These are phyloP conservation scores for Sinocyclocheilus anshuiensis DNA, from an alignment of 2,113 vertebrate species.

Conservation along the genomic window DNA sequence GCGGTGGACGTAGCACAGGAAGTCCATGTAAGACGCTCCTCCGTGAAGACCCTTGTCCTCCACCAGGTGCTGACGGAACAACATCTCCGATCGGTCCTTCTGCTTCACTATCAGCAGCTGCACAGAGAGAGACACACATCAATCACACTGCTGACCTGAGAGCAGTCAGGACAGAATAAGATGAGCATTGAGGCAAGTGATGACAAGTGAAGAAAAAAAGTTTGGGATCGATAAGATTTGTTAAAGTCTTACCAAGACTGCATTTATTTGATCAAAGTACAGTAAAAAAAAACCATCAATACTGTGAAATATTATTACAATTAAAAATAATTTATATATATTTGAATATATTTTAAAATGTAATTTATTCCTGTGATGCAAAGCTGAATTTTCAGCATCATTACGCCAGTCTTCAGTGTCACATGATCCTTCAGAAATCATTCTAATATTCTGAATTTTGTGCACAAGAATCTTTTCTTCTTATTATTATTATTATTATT, in stretches of 20 bases:
- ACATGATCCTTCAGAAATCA: not conserved
- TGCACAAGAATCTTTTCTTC: no score
- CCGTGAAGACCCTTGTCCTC: slow-evolving; percentile 92
- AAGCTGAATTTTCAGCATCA: not conserved
- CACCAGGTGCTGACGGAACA: slow-evolving; percentile 89
- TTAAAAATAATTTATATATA: no score
- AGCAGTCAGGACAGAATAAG: not conserved
- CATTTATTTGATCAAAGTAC: not conserved
- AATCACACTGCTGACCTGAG: not conserved
- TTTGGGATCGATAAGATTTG: no score
- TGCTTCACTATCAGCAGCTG: slow-evolving; percentile 89
- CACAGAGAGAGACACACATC: slow-evolving; percentile 14
- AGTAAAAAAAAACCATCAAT: not conserved
- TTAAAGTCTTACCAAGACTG: not conserved
- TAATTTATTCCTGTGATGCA: no score
- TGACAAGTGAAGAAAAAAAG: no score
- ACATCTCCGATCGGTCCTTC: slow-evolving; percentile 85
- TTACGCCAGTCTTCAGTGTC: not conserved
- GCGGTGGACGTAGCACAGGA: slow-evolving; percentile 88
- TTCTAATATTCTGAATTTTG: not conserved
- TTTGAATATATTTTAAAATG: no score
- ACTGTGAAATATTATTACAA: not conserved
- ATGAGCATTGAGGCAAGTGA: no score
- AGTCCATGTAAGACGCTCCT: slow-evolving; percentile 90
- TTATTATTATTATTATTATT: no score